Evolutionary conservation across 1,140 invertebrate genomes (phyloP).

Genomic region (Zophobas atratus): DNA sequence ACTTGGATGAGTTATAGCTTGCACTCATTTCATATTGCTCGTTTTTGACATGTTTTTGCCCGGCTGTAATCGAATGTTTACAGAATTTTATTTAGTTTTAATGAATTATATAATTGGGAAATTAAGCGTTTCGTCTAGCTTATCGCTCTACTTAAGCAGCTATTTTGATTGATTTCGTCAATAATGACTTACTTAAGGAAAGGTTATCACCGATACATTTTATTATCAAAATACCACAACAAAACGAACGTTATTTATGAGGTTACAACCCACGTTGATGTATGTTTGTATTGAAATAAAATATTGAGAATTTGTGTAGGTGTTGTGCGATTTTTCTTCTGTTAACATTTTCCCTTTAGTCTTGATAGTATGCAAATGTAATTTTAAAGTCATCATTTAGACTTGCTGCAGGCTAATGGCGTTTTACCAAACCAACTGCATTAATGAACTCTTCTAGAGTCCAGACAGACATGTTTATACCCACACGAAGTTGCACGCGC

Average conservation of each 20-base stretch:
- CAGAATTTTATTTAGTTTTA: slow-evolving; percentile 7
- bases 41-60: slow-evolving; percentile 16
- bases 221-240: background rate
- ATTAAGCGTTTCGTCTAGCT: slow-evolving; percentile 1
- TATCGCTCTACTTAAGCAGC: slow-evolving; percentile 4
- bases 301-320: slow-evolving; percentile 19
- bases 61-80: slow-evolving; percentile 24
- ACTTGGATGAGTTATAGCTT: slow-evolving; percentile 43
- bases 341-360: slow-evolving; percentile 27
- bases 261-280: background rate
- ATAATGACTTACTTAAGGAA: background rate
- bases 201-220: slow-evolving; percentile 3
- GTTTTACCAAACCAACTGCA: slow-evolving; percentile 66
- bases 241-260: slow-evolving; percentile 13
- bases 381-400: slow-evolving; percentile 67
- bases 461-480: slow-evolving; percentile 65
- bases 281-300: slow-evolving; percentile 19
- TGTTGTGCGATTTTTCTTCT: slow-evolving; percentile 21
- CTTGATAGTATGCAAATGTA: slow-evolving; percentile 65
- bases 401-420: slow-evolving; percentile 62
- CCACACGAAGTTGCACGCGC: slow-evolving; percentile 66
- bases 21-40: slow-evolving; percentile 11
- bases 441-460: slow-evolving; percentile 67
- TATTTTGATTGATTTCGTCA: slow-evolving; percentile 31
- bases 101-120: slow-evolving; percentile 30